phyloP scores from a whole-genome alignment of 2,797 vertebrate genomes.

The Fistularia commersonii region DNA sequence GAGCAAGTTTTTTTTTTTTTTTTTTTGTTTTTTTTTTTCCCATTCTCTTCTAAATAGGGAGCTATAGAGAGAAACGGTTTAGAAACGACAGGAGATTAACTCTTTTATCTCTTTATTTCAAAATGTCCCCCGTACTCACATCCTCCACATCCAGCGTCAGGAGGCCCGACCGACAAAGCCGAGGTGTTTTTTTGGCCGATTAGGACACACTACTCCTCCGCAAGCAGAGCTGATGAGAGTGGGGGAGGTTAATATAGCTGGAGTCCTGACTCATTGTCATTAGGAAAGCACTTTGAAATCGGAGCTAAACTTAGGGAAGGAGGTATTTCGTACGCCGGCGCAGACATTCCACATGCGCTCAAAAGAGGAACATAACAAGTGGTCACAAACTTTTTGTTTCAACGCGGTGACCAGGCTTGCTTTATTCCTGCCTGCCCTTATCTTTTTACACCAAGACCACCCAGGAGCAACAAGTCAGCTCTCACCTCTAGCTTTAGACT shows the following conservation, averaged over 20 bases:
- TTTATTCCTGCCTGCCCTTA: slow-evolving; percentile 45
- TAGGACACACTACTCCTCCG: too few species aligned
- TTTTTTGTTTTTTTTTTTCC: slow-evolving; percentile 42
- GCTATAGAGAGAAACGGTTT: slow-evolving; percentile 61
- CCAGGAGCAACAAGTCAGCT: slow-evolving; percentile 64
- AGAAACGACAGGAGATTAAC: slow-evolving; percentile 65
- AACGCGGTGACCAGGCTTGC: slow-evolving; percentile 39
- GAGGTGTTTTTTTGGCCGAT: too few species aligned
- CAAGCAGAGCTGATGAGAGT: slow-evolving; percentile 26
- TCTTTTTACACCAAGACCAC: slow-evolving; percentile 66
- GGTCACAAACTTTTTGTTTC: slow-evolving; percentile 34
- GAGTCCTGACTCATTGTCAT: slow-evolving; percentile 56
- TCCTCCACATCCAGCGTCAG: too few species aligned
- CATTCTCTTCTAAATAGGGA: slow-evolving; percentile 52
- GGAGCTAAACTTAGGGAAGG: slow-evolving; percentile 46
- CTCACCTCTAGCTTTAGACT: slow-evolving; percentile 50
- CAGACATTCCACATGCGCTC: slow-evolving; percentile 47
- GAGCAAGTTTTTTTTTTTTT: slow-evolving; percentile 50
- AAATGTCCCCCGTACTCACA: slow-evolving; percentile 46
- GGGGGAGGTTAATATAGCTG: slow-evolving; percentile 35
- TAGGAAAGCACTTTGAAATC: slow-evolving; percentile 34
- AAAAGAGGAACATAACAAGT: slow-evolving; percentile 43
- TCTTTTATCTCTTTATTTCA: slow-evolving; percentile 70
- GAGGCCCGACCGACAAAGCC: too few species aligned
- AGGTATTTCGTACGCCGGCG: slow-evolving; percentile 15